Conservation (phyloP, 2,113 vertebrate species). For the Notarius lentiginosus region DNA sequence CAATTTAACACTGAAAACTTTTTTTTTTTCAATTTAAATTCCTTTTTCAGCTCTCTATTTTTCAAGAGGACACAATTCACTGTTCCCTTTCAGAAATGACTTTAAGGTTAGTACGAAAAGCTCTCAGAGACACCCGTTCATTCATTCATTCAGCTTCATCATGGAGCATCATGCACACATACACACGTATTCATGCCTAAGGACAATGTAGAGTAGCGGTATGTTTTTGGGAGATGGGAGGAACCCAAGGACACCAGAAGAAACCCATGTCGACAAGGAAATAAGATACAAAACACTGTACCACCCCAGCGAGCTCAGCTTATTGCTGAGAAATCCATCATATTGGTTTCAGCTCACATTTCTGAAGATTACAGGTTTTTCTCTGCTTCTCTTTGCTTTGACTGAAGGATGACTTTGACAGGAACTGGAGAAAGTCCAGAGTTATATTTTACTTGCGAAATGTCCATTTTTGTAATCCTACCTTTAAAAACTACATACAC, state of each 20-base stretch:
- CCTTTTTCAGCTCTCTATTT: background rate
- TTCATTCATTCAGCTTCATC: background rate
- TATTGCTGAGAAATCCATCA: background rate
- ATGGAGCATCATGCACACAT: background rate
- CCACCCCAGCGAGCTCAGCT: background rate
- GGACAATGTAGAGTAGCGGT: background rate
- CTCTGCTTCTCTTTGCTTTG: background rate
- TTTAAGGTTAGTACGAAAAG: conserved; percentile 36
- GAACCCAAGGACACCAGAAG: background rate
- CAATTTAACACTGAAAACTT: background rate
- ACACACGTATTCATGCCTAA: background rate
- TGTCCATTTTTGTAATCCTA: conserved; percentile 39
- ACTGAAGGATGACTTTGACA: background rate
- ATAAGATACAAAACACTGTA: background rate
- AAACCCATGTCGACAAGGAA: background rate
- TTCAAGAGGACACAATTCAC: background rate
- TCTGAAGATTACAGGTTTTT: conserved; percentile 49
- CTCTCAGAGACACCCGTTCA: background rate
- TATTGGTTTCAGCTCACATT: background rate
- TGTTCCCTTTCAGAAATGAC: conserved; percentile 20
- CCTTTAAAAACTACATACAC: conserved; percentile 34
- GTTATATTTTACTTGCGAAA: conserved; percentile 47
- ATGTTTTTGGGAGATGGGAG: background rate
- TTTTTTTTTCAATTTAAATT: background rate
- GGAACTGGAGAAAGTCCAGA: conserved; percentile 47